Conservation (phyloP, 2,113 vertebrate species). For the Phalacrocorax pelagicus region DNA sequence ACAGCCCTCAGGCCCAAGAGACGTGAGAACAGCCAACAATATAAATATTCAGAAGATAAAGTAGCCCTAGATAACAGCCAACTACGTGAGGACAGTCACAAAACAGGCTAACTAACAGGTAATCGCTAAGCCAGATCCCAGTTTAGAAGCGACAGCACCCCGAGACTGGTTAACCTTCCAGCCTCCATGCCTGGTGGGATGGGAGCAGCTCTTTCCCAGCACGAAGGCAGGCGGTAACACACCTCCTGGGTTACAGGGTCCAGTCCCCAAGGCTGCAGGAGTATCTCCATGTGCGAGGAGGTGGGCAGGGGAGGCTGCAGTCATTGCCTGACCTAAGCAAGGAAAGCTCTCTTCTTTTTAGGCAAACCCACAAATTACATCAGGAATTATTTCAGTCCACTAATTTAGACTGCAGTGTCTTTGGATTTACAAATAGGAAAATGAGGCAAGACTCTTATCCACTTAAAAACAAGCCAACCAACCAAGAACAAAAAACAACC, state of each 20-base stretch:
- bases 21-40: fast-evolving
- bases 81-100: background rate
- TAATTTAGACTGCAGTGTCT: background rate
- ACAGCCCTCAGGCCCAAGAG: background rate
- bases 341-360: background rate
- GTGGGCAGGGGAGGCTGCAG: background rate
- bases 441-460: background rate
- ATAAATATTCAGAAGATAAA: background rate
- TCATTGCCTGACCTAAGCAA: background rate
- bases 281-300: fast-evolving
- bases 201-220: background rate
- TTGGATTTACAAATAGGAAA: background rate
- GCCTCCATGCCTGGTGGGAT: background rate
- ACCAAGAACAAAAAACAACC: background rate
- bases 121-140: background rate
- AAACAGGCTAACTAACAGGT: background rate
- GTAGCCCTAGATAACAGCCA: background rate
- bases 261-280: background rate
- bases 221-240: background rate
- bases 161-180: background rate
- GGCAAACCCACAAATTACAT: background rate
- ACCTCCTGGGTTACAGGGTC: background rate
- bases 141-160: background rate
- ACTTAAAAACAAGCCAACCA: background rate
- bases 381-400: background rate